phyloP scores from a whole-genome alignment of 1,140 invertebrate genomes.

The Chlorops oryzae region DNA sequence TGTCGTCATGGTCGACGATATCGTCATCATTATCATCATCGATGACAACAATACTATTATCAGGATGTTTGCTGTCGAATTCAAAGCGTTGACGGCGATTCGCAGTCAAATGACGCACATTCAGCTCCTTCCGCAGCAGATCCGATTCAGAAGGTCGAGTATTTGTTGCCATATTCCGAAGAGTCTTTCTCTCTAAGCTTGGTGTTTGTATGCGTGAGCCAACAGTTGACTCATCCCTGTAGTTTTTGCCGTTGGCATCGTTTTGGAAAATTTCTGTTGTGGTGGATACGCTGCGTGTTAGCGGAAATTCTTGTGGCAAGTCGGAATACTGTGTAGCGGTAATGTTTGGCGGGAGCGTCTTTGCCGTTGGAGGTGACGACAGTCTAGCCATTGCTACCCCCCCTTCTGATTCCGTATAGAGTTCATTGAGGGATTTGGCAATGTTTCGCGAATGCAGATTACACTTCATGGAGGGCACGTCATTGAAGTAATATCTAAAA shows the following conservation, averaged over 20 bases:
- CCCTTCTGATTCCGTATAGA: slow-evolving; percentile 30
- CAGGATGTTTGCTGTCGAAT: slow-evolving; percentile 7
- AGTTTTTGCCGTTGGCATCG: neutral
- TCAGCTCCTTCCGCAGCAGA: neutral
- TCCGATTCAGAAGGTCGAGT: slow-evolving; percentile 11
- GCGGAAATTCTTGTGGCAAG: slow-evolving; percentile 38
- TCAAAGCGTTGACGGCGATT: neutral
- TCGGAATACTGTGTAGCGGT: slow-evolving; percentile 32
- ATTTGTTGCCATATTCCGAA: slow-evolving; percentile 30
- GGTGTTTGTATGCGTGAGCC: neutral
- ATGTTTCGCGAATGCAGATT: slow-evolving; percentile 40
- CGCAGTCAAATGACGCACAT: neutral
- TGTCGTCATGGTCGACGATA: neutral
- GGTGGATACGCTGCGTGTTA: slow-evolving; percentile 44
- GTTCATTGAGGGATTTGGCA: slow-evolving; percentile 43
- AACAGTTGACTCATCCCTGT: neutral
- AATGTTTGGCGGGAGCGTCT: too few relatives aligned
- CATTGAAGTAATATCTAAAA: slow-evolving; percentile 43
- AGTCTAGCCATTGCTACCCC: too few relatives aligned
- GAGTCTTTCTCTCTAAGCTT: neutral
- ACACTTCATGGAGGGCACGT: slow-evolving; percentile 34
- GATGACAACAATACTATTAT: neutral
- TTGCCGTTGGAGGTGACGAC: too few relatives aligned
- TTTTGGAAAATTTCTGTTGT: slow-evolving; percentile 37
- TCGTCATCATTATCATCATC: neutral